Base-by-base conservation (phyloP, 2,797 vertebrate species). In the Rachycentron canadum region DNA sequence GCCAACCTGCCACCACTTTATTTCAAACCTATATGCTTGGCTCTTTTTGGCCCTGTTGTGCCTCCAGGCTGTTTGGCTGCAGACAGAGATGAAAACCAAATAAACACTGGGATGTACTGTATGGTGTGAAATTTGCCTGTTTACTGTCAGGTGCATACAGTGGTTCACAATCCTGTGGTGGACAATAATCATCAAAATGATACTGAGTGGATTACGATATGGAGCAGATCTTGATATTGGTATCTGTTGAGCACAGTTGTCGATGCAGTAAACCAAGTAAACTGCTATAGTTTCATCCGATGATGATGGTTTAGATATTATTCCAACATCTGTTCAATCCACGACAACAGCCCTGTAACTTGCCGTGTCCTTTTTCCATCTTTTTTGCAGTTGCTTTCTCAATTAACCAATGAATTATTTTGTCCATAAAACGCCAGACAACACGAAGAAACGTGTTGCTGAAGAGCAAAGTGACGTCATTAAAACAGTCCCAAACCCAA, bases 1-100 rank as follows among this genome's bases (percentile, higher is more conserved):
- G 26, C 45, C 60, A 69, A 69, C 65, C 70, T 74, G 74, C 67
- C 7, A 25, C 69, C 28, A 63, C 73, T 83, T 78, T 69, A 64
- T 86, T 86, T 43, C 53, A 75, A 69, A 71, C 70, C 71, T 53
- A 59, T 38, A 55, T 1, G 12, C 68, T 79, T 56, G 28, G 57
- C 38, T 75, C 25, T 71, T 64, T 66, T 78, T 86, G 73, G 75
- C 28, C 40, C 66, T 6, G n/a, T 52, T 28, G 45, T 67, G 66
- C 34, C 76, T 14, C 10, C 0, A 49, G 68, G 80, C 49, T 34
- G n/a, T 59, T 74, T 66, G 52, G 56, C 73, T 66, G 75, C 79
- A 50, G n/a, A n/a, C n/a, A n/a, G n/a, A n/a, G n/a, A n/a, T n/a
- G n/a, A 43, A 59, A 25, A 55, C 52, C 38, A 9, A 32, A 74